Conservation (phyloP, 1,140 invertebrate species). For the Ceratitis capitata region DNA sequence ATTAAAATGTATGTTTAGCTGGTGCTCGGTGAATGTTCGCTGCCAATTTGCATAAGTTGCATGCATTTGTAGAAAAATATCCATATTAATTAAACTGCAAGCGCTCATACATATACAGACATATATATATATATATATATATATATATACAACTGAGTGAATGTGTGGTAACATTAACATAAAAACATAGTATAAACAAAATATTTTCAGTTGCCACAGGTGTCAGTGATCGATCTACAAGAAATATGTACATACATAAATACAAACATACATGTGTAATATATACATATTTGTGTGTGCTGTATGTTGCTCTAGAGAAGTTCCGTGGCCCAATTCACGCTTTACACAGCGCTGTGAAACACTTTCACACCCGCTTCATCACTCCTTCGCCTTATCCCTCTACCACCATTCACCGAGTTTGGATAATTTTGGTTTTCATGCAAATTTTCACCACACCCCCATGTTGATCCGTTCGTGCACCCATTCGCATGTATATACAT, state of each 20-base stretch:
- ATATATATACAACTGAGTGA: background rate
- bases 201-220: background rate
- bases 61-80: constrained; percentile 1
- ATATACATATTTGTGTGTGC: background rate
- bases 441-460: background rate
- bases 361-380: background rate
- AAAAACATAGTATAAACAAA: no score
- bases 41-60: constrained; percentile 1
- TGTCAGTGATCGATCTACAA: background rate
- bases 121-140: background rate
- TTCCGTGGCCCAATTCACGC: background rate
- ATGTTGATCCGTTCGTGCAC: no score
- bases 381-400: no score
- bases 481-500: background rate
- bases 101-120: background rate
- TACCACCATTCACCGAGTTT: no score
- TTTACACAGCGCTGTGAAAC: background rate
- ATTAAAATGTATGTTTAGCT: background rate
- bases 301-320: background rate
- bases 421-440: background rate
- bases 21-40: constrained; percentile 3
- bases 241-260: background rate
- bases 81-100: background rate
- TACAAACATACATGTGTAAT: background rate
- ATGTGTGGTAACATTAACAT: background rate